Conservation (phyloP, 1,140 invertebrate genomes). For the Panonychus citri region DNA sequence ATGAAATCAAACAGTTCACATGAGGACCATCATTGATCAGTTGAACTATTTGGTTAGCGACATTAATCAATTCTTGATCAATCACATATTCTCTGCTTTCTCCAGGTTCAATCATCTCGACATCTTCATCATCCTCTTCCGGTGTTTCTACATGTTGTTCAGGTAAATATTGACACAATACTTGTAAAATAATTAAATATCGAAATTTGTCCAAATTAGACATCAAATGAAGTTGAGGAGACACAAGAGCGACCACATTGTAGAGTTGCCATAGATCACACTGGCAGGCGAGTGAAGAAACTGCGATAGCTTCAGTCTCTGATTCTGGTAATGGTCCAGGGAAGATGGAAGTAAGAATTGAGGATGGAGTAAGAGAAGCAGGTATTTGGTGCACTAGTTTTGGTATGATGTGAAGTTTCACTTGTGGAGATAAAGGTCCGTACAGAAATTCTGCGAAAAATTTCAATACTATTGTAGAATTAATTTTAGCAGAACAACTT, state of each 20-base stretch:
- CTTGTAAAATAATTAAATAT: conserved; percentile 4
- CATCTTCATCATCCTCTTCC: conserved; percentile 20
- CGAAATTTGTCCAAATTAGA: neutral
- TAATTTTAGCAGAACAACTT: neutral
- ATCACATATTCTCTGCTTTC: neutral
- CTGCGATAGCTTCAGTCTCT: neutral
- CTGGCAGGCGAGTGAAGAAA: neutral
- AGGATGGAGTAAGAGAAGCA: neutral
- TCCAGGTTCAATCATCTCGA: conserved; percentile 5
- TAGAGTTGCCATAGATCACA: conserved; percentile 3
- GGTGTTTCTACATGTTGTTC: conserved; percentile 12
- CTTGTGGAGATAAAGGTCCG: neutral
- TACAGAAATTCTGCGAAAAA: conserved; percentile 1
- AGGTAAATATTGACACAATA: conserved; percentile 24
- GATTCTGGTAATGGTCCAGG: neutral
- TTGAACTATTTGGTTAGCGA: neutral
- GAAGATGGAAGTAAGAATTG: neutral
- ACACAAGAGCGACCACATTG: conserved; percentile 2
- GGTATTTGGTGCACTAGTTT: conserved; percentile 6
- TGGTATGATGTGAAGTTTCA: conserved; percentile 1
- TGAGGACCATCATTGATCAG: conserved; percentile 20
- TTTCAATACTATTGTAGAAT: neutral
- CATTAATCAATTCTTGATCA: neutral
- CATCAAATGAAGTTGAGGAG: neutral
- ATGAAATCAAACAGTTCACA: conserved; percentile 18